Base-by-base conservation (phyloP, 2,797 vertebrate species). In the Sebastes cheni region DNA sequence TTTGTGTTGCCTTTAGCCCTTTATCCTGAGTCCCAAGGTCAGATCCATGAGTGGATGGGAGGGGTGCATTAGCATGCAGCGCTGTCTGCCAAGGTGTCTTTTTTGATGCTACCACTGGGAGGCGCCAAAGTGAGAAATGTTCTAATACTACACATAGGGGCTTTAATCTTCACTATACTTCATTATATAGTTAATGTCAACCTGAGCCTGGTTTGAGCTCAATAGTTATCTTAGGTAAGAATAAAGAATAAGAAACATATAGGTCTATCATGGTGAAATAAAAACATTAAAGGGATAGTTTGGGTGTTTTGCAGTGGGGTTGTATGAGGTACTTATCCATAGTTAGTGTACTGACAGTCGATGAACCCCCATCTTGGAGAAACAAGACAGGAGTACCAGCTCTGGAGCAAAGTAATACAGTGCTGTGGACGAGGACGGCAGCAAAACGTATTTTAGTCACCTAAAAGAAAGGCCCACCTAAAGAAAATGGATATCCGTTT, bases 281-380 rank as follows among this genome's bases (percentile, higher is more conserved):
- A 7, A 58, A 6, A 10, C 12, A 64, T 46, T 46, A 8, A 46
- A 46, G 16, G 16, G 16, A 46, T 46, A 46, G 42, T 46, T 18
- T 46, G 42, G 42, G 42, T 46, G 42, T 46, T 46, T 0, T 46
- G 42, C 0, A 0, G 42, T 46, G 42, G 42, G 42, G 16, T 46
- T 46, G 42, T 46, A 46, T 46, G 14, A 46, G 42, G 42, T 46
- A 46, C 16, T 46, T 46, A 46, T 46, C 42, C 42, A 46, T 46
- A 18, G 42, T 46, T 39, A 39, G 36, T 39, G 36, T 39, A 39
- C 36, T 39, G 36, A 39, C 36, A 39, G 36, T 39, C 36, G 13
- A 39, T 39, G 36, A 0, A 0, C 36, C 36, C 5, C 36, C 36
- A 39, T 0, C 36, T 14, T 39, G 13, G 13, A 42, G 39, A 14